These are phyloP conservation scores for Sorex maritimensis DNA, from an alignment of 2,797 vertebrate species.

Conservation along the genomic window DNA sequence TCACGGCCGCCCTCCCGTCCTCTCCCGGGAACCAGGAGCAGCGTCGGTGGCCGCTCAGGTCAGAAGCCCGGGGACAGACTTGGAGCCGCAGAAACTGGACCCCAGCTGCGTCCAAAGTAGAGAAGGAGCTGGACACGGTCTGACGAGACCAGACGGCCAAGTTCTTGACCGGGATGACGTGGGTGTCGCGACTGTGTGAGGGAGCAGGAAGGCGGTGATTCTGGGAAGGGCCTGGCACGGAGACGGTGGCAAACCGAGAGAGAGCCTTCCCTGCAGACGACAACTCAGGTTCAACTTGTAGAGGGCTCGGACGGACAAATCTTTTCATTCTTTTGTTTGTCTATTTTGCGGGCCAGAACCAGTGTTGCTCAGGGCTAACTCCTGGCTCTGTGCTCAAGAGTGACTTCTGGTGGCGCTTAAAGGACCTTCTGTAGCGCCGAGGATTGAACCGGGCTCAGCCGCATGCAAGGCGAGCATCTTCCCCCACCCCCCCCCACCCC, in stretches of 20 bases:
- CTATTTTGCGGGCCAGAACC: background rate
- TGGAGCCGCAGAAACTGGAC: background rate
- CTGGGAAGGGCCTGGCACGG: background rate
- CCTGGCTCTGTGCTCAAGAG: background rate
- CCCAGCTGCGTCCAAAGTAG: too few species aligned
- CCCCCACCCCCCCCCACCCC: too few species aligned
- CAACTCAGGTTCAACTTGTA: background rate
- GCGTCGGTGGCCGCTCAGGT: background rate
- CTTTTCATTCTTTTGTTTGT: background rate
- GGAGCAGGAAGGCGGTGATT: background rate
- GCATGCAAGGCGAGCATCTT: too few species aligned
- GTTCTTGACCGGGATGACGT: background rate
- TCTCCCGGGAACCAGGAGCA: background rate
- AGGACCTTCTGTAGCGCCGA: too few species aligned
- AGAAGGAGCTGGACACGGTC: background rate
- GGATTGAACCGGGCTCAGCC: background rate
- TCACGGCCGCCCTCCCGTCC: slow-evolving; percentile 11
- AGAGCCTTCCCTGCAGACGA: too few species aligned
- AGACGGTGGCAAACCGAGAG: background rate
- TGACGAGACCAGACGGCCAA: background rate
- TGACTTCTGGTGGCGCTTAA: background rate
- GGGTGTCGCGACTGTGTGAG: background rate
- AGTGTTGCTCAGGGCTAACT: too few species aligned
- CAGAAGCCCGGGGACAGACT: fast-evolving
- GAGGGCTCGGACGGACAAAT: background rate